Evolutionary conservation across 2,888 invertebrate species (phyloP).

Genomic region (Stenotaenia linearis): DNA sequence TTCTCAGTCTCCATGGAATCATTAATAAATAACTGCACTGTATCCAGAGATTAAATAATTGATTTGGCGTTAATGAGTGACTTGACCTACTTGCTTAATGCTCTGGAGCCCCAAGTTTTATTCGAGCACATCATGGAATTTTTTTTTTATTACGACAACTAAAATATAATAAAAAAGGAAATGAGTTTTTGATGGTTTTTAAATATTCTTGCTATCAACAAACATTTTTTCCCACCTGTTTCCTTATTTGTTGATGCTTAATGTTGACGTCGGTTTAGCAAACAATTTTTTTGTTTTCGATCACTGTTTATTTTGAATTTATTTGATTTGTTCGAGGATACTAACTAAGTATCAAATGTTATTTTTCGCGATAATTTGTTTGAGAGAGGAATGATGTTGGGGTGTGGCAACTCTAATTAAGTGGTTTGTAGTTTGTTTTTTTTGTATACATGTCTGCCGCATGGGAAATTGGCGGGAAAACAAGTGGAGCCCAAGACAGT

Average conservation of each 20-base stretch:
- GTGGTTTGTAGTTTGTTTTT: neutral
- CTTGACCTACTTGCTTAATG: neutral
- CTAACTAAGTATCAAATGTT: neutral
- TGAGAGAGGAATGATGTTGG: slow-evolving; percentile 12
- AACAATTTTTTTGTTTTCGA: neutral
- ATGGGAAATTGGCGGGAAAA: slow-evolving; percentile 15
- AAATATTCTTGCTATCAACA: neutral
- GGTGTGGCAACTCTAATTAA: slow-evolving; percentile 11
- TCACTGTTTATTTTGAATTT: neutral
- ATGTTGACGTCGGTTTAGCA: neutral
- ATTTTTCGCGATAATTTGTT: slow-evolving; percentile 10
- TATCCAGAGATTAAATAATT: neutral
- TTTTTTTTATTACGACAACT: neutral
- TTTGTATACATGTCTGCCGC: neutral
- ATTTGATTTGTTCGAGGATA: neutral
- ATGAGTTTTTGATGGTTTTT: neutral
- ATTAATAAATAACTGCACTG: neutral
- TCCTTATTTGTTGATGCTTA: neutral
- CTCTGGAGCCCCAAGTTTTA: neutral
- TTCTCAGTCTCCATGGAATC: neutral
- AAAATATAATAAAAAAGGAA: neutral
- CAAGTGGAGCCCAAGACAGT: slow-evolving; percentile 1
- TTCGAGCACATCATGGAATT: neutral
- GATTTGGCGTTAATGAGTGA: neutral
- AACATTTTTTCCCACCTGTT: neutral